Evolutionary conservation across 2,797 vertebrate genomes (phyloP), one percentile per base, ranked within the genome.

Genomic region (Tamandua tetradactyla): DNA sequence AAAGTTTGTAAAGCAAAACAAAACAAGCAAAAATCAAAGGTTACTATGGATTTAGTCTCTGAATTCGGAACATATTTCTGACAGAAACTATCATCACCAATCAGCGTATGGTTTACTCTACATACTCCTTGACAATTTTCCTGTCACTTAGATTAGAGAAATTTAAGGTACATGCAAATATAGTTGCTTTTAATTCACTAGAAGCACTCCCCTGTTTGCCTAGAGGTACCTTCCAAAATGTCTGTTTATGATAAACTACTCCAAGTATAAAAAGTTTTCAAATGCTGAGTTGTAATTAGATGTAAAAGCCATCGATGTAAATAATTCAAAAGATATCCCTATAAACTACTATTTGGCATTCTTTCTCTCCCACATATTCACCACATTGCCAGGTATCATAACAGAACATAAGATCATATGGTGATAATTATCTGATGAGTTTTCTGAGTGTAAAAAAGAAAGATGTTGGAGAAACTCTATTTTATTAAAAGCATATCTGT

Each of bases 81-180:
- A 94, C 95, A 96, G 87, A 93, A 79, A 91, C 80, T 93, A 84
- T 96, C 87, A 86, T 68, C 76, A 80, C 79, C 96, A 94, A 93
- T 92, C 52, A 83, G 89, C 74, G 42, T 52, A 55, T 42, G 88
- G 87, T 55, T 97, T 87, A 86, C 76, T 91, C 95, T 94, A 49
- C 62, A 72, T 84, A n/a, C 96, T 91, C 71, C 79, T 96, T 95
- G 97, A 97, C 93, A 97, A 87, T 93, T 97, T 97, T 95, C 89
- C 91, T 97, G 47, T 98, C 95, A 93, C 17, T 95, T 95, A 97
- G 97, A 97, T 97, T 93, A 94, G 95, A 98, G 90, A 97, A 95
- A 97, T 97, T 97, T 96, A 97, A 94, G 78, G 80, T 0, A 61
- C 76, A 91, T 97, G 96, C 89, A 97, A 97, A 98, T 86, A 96